phyloP scores from a whole-genome alignment of 1,140 invertebrate genomes.

The Drosophila azteca region DNA sequence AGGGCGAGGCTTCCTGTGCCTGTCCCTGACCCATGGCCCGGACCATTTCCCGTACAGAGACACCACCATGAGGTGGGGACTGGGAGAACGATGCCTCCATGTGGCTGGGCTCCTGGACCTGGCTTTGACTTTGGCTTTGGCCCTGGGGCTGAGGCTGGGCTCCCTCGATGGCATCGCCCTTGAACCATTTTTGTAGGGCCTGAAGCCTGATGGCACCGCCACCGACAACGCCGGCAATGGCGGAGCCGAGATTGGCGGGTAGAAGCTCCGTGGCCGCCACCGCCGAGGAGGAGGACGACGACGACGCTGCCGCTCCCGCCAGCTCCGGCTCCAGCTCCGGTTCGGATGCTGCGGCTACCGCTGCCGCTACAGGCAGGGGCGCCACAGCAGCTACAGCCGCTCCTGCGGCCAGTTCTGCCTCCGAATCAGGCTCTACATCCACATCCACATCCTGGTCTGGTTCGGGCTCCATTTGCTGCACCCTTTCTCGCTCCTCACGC shows the following conservation, averaged over 20 bases:
- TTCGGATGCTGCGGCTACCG: neutral
- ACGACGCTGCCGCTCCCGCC: neutral
- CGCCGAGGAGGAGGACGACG: constrained; percentile 3
- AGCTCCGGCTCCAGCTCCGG: constrained; percentile 15
- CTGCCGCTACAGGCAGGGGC: too few species aligned
- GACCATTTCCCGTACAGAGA: constrained; percentile 91
- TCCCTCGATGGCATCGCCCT: constrained; percentile 85
- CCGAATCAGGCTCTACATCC: too few species aligned
- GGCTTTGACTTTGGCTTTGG: constrained; percentile 2
- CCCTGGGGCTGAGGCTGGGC: constrained; percentile 35
- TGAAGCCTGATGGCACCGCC: constrained; percentile 86
- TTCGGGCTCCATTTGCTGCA: too few species aligned
- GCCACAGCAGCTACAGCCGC: too few species aligned
- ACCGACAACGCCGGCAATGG: constrained; percentile 83
- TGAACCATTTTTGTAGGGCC: constrained; percentile 89
- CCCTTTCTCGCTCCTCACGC: constrained; percentile 6
- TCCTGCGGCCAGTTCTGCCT: too few species aligned
- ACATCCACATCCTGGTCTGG: too few species aligned
- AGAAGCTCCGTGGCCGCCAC: constrained; percentile 44
- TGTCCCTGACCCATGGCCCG: constrained; percentile 89
- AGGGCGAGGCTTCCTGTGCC: constrained; percentile 85
- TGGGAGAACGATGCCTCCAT: too few species aligned
- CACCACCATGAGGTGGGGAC: constrained; percentile 84
- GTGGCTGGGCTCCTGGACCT: too few species aligned
- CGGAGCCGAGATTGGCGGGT: constrained; percentile 72